These are phyloP conservation scores for Corticium candelabrum DNA, from an alignment of 37 sponge, comb jelly and placozoan genomes.

Conservation along the genomic window DNA sequence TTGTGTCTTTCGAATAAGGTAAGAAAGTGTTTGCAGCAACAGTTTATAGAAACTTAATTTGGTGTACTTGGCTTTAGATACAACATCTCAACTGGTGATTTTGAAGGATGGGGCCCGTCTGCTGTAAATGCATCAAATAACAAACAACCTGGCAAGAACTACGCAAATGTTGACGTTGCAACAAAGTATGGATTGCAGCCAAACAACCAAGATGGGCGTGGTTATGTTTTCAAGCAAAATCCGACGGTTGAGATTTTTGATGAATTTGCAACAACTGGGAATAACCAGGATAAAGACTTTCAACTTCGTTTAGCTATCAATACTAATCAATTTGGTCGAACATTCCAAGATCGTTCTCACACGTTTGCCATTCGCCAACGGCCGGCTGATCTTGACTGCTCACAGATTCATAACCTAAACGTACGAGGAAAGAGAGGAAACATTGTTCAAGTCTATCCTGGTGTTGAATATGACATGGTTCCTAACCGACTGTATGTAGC, in stretches of 20 bases:
- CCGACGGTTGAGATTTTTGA: constrained; percentile 71
- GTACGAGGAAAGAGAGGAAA: constrained; percentile 98
- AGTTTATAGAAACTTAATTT: too few relatives aligned
- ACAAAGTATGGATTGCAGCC: constrained; percentile 6
- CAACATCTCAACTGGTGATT: constrained; percentile 93
- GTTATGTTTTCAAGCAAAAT: constrained; percentile 87
- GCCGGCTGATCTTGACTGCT: neutral
- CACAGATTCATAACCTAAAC: constrained; percentile 77
- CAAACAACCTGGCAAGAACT: constrained; percentile 9
- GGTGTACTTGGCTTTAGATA: too few relatives aligned
- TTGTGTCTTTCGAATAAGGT: constrained; percentile 81
- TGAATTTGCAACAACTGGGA: constrained; percentile 5
- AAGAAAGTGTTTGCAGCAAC: too few relatives aligned
- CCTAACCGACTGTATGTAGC: constrained; percentile 65
- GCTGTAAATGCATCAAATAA: constrained; percentile 16
- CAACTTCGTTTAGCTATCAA: constrained; percentile 75
- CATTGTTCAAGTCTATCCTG: constrained; percentile 89
- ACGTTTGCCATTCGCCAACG: neutral
- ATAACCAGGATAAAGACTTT: neutral
- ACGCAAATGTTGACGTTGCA: constrained; percentile 19
- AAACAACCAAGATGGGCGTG: constrained; percentile 40
- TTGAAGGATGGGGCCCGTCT: constrained; percentile 73
- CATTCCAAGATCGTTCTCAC: constrained; percentile 85
- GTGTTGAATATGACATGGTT: constrained; percentile 98
- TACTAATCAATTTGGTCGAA: constrained; percentile 95